Percentiles rank a stretch among this genome's conserved stretches.
phyloP scores from a whole-genome alignment of 2,113 vertebrate genomes.

The Aplodontia rufa region DNA sequence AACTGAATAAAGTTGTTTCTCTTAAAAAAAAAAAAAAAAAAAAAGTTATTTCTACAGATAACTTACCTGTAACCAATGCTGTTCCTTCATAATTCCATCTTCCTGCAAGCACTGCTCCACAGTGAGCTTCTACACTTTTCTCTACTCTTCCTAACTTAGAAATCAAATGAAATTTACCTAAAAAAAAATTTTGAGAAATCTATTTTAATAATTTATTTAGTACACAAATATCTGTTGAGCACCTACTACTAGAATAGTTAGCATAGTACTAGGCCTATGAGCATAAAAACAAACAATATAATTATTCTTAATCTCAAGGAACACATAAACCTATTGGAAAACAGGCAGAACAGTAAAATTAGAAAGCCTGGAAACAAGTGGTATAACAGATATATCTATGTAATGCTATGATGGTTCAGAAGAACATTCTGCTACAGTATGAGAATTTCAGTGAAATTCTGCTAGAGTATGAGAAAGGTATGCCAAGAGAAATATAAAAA shows the following conservation, averaged over 20 bases:
- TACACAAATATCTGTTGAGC: background rate
- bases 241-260: background rate
- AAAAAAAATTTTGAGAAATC: slow-evolving; percentile 62
- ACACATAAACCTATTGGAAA: background rate
- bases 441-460: slow-evolving; percentile 11
- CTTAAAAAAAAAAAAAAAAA: too few relatives aligned
- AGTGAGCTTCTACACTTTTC: slow-evolving; percentile 96
- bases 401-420: background rate
- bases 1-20: too few relatives aligned
- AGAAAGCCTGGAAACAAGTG: slow-evolving; percentile 1
- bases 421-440: background rate
- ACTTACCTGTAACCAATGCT: slow-evolving; percentile 94
- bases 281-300: slow-evolving; percentile 30
- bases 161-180: slow-evolving; percentile 96
- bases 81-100: slow-evolving; percentile 97
- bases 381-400: background rate
- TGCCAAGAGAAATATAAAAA: background rate
- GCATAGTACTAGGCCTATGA: background rate
- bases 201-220: slow-evolving; percentile 34
- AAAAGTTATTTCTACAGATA: background rate
- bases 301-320: slow-evolving; percentile 35
- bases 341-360: background rate
- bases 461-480: background rate
- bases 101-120: slow-evolving; percentile 94
- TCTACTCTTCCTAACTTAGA: slow-evolving; percentile 94